These are phyloP conservation scores for Casuarius casuarius DNA, from an alignment of 2,113 vertebrate species.

Conservation along the genomic window DNA sequence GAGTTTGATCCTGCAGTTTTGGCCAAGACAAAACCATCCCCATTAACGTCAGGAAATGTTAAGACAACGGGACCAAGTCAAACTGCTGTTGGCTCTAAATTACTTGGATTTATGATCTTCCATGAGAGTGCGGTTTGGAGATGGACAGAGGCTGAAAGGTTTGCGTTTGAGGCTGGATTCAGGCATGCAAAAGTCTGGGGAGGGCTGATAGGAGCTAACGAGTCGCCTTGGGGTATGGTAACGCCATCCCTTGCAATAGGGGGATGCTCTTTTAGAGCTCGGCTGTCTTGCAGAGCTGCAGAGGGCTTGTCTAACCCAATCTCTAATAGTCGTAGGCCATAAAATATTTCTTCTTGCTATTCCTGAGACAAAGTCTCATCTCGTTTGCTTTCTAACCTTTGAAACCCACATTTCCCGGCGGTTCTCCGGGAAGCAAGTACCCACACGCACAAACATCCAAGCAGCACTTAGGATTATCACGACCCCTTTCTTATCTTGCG, in stretches of 20 bases:
- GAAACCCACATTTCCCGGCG: fast-evolving
- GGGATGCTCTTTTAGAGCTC: neutral
- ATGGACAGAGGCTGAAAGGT: neutral
- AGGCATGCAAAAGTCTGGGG: neutral
- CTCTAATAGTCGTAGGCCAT: neutral
- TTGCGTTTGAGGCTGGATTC: neutral
- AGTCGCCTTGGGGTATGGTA: neutral
- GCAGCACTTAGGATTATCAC: neutral
- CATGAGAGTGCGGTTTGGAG: neutral
- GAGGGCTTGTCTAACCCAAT: neutral
- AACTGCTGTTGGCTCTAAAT: neutral
- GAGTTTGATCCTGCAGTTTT: neutral
- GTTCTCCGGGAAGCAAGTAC: neutral
- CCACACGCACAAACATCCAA: neutral
- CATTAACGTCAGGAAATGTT: neutral
- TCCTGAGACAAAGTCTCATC: neutral
- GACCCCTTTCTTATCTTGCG: neutral
- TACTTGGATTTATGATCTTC: neutral
- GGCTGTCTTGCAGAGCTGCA: neutral
- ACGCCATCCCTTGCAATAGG: fast-evolving
- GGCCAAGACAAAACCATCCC: neutral
- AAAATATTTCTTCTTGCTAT: neutral
- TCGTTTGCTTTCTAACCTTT: neutral
- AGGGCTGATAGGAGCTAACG: neutral
- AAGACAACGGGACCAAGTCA: neutral